phyloP scores from a whole-genome alignment of 2,888 invertebrate species.

The Lutraria lutraria region DNA sequence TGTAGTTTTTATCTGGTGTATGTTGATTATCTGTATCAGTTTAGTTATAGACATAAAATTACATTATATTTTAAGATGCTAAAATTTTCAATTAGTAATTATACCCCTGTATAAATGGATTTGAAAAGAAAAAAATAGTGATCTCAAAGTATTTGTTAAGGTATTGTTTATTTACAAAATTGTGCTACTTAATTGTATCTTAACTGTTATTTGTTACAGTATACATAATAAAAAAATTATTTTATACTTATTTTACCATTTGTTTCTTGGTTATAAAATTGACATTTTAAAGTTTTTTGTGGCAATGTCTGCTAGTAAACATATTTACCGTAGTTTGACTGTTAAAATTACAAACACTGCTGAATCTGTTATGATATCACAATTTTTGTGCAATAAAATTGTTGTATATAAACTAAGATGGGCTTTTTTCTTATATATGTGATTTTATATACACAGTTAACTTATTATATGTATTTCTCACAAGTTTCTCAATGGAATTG shows the following conservation, averaged over 20 bases:
- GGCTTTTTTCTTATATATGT: not conserved
- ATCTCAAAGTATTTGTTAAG: not conserved
- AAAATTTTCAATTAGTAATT: no score
- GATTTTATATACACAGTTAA: no score
- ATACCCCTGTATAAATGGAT: not conserved
- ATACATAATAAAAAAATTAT: not conserved
- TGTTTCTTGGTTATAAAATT: not conserved
- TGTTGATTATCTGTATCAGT: no score
- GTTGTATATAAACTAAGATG: not conserved
- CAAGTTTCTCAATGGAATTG: no score
- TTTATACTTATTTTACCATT: no score
- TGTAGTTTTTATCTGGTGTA: no score
- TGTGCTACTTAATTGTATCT: not conserved
- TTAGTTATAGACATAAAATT: no score
- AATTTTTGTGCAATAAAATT: constrained; percentile 17
- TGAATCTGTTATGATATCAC: not conserved
- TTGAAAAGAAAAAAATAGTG: not conserved
- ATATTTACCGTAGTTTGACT: not conserved
- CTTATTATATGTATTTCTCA: no score
- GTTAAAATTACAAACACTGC: not conserved
- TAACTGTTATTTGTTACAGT: not conserved
- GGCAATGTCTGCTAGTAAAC: not conserved
- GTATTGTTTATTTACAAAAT: not conserved
- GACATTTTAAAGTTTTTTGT: not conserved
- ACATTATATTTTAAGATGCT: no score